Evolutionary conservation across 2,888 invertebrate species (phyloP).

Genomic region (Fragum whitleyi): DNA sequence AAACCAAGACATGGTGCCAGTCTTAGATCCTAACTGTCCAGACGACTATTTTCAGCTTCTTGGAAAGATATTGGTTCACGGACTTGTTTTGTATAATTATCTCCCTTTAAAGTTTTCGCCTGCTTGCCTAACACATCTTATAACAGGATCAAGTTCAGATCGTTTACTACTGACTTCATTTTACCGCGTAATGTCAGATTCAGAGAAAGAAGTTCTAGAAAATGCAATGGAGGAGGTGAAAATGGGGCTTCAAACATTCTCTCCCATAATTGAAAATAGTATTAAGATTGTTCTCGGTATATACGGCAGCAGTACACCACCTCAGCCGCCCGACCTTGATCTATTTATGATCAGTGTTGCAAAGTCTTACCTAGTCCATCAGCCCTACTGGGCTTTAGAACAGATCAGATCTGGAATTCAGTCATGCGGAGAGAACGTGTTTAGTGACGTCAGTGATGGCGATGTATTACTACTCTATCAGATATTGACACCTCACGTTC

Average conservation of each 20-base stretch:
- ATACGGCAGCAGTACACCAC: slow-evolving; percentile 66
- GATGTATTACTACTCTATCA: slow-evolving; percentile 65
- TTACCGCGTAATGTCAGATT: slow-evolving; percentile 65
- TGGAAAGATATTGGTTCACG: slow-evolving; percentile 69
- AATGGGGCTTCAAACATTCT: slow-evolving; percentile 48
- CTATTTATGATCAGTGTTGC: slow-evolving; percentile 58
- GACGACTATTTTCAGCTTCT: slow-evolving; percentile 64
- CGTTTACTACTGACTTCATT: slow-evolving; percentile 66
- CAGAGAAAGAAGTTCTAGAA: slow-evolving; percentile 64
- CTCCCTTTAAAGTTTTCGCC: slow-evolving; percentile 68
- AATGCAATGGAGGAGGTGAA: slow-evolving; percentile 64
- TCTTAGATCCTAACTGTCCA: slow-evolving; percentile 55
- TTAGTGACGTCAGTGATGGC: slow-evolving; percentile 57
- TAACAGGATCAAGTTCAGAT: slow-evolving; percentile 66
- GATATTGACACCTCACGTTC: slow-evolving; percentile 60
- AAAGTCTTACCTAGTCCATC: slow-evolving; percentile 58
- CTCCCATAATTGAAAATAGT: slow-evolving; percentile 54
- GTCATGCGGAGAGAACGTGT: slow-evolving; percentile 40
- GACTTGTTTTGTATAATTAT: slow-evolving; percentile 68
- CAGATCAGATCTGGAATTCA: slow-evolving; percentile 64
- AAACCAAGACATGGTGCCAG: slow-evolving; percentile 65
- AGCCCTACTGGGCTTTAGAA: slow-evolving; percentile 66
- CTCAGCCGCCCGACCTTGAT: slow-evolving; percentile 58
- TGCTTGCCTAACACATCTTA: slow-evolving; percentile 61
- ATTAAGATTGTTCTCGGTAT: slow-evolving; percentile 62